Percentiles rank a stretch among this genome's conserved stretches.
These are phyloP conservation scores for Chymomyza fuscimana DNA, from an alignment of 2,888 invertebrate species.

Conservation along the genomic window DNA sequence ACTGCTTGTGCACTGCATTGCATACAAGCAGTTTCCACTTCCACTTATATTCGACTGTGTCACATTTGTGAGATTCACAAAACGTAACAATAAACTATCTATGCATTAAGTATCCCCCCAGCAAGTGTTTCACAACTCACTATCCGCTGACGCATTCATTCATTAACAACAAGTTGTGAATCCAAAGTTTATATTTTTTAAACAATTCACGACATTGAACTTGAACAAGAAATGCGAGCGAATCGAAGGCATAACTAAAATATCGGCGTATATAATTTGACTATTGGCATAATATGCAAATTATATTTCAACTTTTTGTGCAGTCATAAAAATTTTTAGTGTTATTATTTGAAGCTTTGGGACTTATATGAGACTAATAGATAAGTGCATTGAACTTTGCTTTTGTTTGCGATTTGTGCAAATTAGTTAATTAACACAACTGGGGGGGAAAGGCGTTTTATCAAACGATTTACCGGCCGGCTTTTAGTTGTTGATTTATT, in stretches of 20 bases:
- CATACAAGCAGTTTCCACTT: too few relatives aligned
- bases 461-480: not conserved
- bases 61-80: not conserved
- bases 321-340: not conserved
- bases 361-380: not conserved
- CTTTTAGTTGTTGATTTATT: not conserved
- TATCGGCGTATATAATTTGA: not conserved
- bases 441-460: not conserved
- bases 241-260: conserved; percentile 15
- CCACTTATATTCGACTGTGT: too few relatives aligned
- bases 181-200: not conserved
- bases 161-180: not conserved
- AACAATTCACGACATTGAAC: conserved; percentile 46
- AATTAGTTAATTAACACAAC: not conserved
- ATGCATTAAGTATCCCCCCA: too few relatives aligned
- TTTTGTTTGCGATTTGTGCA: not conserved
- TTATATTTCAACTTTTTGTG: not conserved
- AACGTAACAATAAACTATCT: not conserved
- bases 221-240: conserved; percentile 36
- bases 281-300: not conserved
- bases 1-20: too few relatives aligned
- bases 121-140: not conserved
- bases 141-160: not conserved
- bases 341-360: not conserved
- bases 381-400: not conserved